A percentile compares a stretch with the other conserved stretches of the same genome.
Conservation (phyloP, 2,113 vertebrate genomes). For the Psammodynastes pulverulentus region DNA sequence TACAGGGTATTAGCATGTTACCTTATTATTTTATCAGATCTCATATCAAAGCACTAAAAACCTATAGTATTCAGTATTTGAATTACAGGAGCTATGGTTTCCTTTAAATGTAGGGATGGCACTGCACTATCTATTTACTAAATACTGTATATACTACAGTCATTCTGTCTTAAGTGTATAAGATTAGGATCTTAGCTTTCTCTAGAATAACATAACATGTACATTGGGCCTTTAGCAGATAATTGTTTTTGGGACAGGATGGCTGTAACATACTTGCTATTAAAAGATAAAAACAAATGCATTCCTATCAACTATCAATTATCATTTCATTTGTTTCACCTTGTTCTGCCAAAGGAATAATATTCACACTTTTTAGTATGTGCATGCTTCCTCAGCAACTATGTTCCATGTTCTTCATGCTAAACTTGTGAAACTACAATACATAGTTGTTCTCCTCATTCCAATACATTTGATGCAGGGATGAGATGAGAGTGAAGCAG, state of each 20-base stretch:
- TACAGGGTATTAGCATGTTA: not conserved
- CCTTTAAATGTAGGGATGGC: not conserved
- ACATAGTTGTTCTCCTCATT: not conserved
- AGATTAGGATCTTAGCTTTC: not conserved
- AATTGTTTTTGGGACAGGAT: not conserved
- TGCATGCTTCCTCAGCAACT: not conserved
- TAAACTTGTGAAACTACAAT: not conserved
- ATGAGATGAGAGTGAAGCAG: not conserved
- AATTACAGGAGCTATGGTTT: not conserved
- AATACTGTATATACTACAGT: not conserved
- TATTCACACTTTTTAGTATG: not conserved
- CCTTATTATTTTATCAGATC: not conserved
- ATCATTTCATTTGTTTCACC: not conserved
- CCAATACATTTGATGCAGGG: not conserved
- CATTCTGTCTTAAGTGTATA: not conserved
- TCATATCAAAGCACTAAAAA: not conserved
- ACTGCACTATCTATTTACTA: not conserved
- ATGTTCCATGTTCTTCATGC: not conserved
- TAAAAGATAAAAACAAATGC: not conserved
- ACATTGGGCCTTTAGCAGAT: not conserved
- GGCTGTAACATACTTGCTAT: not conserved
- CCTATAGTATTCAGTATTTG: not conserved
- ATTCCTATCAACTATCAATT: not conserved
- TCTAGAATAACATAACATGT: not conserved
- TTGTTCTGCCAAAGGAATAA: not conserved